Conservation (phyloP, 2,113 vertebrate species). For the Pithys albifrons region DNA sequence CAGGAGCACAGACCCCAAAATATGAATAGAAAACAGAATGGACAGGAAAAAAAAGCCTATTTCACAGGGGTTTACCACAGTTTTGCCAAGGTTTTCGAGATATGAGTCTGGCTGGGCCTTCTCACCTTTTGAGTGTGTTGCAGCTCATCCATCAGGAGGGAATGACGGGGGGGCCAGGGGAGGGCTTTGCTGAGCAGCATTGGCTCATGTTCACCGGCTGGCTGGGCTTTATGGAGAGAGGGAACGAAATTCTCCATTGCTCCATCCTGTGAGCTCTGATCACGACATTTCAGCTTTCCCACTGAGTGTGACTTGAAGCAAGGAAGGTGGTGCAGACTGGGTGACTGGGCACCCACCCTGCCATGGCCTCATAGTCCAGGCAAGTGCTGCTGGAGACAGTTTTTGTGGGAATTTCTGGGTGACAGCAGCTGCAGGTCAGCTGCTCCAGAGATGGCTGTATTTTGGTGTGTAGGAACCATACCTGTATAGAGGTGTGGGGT, state of each 20-base stretch:
- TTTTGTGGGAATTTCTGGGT: not conserved
- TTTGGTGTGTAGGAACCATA: not conserved
- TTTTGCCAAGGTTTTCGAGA: not conserved
- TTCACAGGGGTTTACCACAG: not conserved
- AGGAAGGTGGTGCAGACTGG: not conserved
- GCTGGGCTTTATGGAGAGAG: not conserved
- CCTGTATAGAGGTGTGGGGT: not conserved
- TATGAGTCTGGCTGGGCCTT: not conserved
- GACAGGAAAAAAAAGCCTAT: not conserved
- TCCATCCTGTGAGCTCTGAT: not conserved
- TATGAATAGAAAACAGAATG: not conserved
- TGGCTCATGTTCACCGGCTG: not conserved
- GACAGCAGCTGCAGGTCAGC: not conserved
- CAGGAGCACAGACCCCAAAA: not conserved
- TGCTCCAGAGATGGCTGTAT: not conserved
- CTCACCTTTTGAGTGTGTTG: slow-evolving; percentile 14
- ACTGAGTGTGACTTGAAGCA: slow-evolving; percentile 11
- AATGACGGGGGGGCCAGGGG: not conserved
- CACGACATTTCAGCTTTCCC: not conserved
- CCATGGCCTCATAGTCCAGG: not conserved
- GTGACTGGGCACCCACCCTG: not conserved
- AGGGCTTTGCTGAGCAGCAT: not conserved
- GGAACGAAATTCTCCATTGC: not conserved
- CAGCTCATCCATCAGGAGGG: slow-evolving; percentile 38
- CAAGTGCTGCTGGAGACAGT: not conserved